These are phyloP conservation scores for Clinocottus analis DNA, from an alignment of 2,113 vertebrate species.

Conservation along the genomic window DNA sequence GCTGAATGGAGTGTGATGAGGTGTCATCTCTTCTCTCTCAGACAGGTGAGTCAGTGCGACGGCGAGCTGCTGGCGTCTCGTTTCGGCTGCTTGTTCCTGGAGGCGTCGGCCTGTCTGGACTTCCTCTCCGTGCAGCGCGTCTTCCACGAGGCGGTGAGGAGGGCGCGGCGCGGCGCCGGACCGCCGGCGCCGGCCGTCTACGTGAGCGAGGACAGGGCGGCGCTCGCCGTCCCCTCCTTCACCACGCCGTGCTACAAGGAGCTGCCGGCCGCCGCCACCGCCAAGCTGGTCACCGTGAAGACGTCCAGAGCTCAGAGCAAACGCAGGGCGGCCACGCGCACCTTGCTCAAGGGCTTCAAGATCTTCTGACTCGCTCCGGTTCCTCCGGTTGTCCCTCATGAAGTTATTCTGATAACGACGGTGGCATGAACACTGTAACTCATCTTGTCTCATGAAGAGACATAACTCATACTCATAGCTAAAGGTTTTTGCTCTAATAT, in stretches of 20 bases:
- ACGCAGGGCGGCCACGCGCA: conserved; percentile 91
- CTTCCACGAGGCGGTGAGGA: conserved; percentile 89
- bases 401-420: too few relatives aligned
- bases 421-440: too few relatives aligned
- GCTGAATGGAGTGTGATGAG: too few relatives aligned
- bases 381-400: too few relatives aligned
- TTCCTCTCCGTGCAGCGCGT: conserved; percentile 85
- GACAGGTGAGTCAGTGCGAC: too few relatives aligned
- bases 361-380: conserved; percentile 90
- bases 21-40: too few relatives aligned
- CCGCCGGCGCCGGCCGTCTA: conserved; percentile 83
- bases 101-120: too few relatives aligned
- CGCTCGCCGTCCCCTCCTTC: conserved; percentile 68
- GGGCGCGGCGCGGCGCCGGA: conserved; percentile 82
- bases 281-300: conserved; percentile 93
- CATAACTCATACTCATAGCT: too few relatives aligned
- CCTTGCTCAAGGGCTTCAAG: conserved; percentile 93
- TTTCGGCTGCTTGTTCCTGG: too few relatives aligned
- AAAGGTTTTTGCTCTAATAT: too few relatives aligned
- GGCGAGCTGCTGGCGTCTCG: too few relatives aligned
- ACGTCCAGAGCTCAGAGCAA: conserved; percentile 93
- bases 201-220: conserved; percentile 85
- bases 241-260: conserved; percentile 88
- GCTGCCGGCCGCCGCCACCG: conserved; percentile 89
- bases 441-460: too few relatives aligned